Percentiles rank a stretch among this genome's conserved stretches.
These are phyloP conservation scores for Neuroterus valhalla DNA, from an alignment of 1,140 invertebrate species.

Conservation along the genomic window DNA sequence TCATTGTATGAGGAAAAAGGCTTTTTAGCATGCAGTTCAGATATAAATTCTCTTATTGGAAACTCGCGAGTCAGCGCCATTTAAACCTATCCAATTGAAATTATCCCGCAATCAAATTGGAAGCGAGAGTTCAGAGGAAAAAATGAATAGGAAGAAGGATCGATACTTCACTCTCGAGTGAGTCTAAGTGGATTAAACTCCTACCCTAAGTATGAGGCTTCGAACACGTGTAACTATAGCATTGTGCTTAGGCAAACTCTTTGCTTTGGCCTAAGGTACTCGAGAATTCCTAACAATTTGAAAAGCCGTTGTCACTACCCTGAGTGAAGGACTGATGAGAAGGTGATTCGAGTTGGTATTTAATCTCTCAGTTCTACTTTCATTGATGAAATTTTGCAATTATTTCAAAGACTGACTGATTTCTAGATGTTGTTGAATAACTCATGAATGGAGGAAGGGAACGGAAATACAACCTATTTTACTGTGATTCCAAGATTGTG, in stretches of 20 bases:
- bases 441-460: background rate
- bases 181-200: too few relatives aligned
- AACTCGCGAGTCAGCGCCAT: background rate
- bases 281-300: too few relatives aligned
- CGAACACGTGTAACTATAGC: too few relatives aligned
- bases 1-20: background rate
- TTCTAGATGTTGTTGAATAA: conserved; percentile 8
- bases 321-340: background rate
- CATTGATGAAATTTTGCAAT: background rate
- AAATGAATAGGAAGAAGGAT: background rate
- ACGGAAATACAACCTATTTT: background rate
- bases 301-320: background rate
- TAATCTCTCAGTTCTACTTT: background rate
- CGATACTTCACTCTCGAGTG: too few relatives aligned
- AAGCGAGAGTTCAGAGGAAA: background rate
- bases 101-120: background rate
- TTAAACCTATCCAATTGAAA: conserved; percentile 21
- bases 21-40: background rate
- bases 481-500: too few relatives aligned
- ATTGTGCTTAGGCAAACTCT: too few relatives aligned
- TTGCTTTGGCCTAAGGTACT: too few relatives aligned
- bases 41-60: background rate
- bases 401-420: conserved; percentile 22
- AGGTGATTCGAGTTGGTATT: conserved; percentile 2
- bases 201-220: too few relatives aligned